Percentiles rank a stretch among this genome's conserved stretches.
Conservation (phyloP, 2,797 vertebrate genomes). For the Nasua narica region DNA sequence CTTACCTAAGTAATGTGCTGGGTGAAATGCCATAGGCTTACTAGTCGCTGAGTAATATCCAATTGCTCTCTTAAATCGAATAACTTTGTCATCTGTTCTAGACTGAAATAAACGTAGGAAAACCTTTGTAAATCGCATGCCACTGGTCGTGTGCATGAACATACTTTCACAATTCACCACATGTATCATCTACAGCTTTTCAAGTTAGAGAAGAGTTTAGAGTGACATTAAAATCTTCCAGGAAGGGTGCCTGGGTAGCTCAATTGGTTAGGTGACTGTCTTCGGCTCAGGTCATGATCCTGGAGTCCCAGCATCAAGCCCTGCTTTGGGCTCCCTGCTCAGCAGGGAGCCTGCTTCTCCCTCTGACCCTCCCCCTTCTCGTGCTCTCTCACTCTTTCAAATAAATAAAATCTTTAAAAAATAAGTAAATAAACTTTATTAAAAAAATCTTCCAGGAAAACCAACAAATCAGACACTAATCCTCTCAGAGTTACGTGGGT, state of each 20-base stretch:
- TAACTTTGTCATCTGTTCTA: slow-evolving; percentile 94
- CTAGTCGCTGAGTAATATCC: slow-evolving; percentile 94
- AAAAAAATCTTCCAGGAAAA: slow-evolving; percentile 23
- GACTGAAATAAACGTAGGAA: slow-evolving; percentile 87
- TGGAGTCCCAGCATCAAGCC: too few relatives aligned
- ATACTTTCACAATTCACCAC: slow-evolving; percentile 30
- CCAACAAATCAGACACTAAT: neutral
- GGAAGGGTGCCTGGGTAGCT: neutral
- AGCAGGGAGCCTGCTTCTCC: too few relatives aligned
- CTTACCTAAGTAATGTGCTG: slow-evolving; percentile 90
- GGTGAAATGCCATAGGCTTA: slow-evolving; percentile 88
- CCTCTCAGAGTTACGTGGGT: neutral
- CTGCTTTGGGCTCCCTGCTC: too few relatives aligned
- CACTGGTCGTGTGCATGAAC: slow-evolving; percentile 12
- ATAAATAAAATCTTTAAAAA: too few relatives aligned
- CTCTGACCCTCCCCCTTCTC: too few relatives aligned
- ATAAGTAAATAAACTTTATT: too few relatives aligned
- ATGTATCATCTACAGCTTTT: neutral
- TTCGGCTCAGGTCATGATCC: too few relatives aligned
- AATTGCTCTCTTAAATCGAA: slow-evolving; percentile 96
- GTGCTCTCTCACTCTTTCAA: too few relatives aligned
- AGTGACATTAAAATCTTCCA: slow-evolving; percentile 26
- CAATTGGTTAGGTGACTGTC: too few relatives aligned
- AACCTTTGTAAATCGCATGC: slow-evolving; percentile 66
- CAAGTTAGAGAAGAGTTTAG: slow-evolving; percentile 4